Conservation (phyloP, 2,888 invertebrate genomes). For the Oasisia sp. region DNA sequence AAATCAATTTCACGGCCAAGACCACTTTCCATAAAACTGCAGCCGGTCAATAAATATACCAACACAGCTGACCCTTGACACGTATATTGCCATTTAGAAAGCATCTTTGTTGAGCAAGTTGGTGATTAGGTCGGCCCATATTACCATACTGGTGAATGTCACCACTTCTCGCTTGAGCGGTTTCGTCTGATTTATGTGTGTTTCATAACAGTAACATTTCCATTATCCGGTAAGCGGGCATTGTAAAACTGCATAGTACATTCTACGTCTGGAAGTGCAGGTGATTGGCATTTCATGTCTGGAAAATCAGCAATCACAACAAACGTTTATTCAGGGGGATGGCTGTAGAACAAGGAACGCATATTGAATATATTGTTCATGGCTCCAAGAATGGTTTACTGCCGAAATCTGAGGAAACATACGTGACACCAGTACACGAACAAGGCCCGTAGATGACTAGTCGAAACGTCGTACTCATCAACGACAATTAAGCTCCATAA, state of each 20-base stretch:
- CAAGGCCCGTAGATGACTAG: too few relatives aligned
- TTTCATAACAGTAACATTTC: background rate
- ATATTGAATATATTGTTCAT: too few relatives aligned
- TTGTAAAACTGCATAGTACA: background rate
- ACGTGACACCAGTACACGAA: too few relatives aligned
- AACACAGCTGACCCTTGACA: background rate
- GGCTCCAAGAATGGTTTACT: too few relatives aligned
- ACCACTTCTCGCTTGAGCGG: background rate
- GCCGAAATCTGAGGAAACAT: too few relatives aligned
- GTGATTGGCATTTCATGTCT: background rate
- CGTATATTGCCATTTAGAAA: background rate
- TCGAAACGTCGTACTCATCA: too few relatives aligned
- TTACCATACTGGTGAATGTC: background rate
- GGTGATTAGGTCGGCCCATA: background rate
- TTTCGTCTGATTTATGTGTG: background rate
- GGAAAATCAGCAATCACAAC: background rate
- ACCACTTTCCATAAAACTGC: conserved; percentile 11
- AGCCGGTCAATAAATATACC: background rate
- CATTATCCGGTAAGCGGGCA: background rate
- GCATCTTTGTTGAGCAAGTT: background rate
- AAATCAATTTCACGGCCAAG: background rate
- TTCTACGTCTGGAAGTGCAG: background rate
- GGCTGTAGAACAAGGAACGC: background rate
- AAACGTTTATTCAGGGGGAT: background rate
- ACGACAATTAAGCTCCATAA: too few relatives aligned